Conservation (phyloP, 2,888 invertebrate genomes). For the Apomyelois bistriatella region DNA sequence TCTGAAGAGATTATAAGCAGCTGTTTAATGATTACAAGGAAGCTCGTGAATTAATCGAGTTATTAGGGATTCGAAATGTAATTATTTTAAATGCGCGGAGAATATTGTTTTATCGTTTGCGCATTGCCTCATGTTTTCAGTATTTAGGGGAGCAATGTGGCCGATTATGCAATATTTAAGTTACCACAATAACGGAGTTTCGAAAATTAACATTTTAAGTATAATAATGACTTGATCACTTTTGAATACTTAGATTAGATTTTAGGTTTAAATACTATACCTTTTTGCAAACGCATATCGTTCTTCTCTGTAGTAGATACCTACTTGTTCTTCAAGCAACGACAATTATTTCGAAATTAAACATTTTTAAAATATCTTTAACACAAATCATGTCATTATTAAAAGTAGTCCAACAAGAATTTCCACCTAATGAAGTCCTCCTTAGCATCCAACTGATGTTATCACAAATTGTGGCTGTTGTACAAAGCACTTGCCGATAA, state of each 20-base stretch:
- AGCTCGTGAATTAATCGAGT: neutral
- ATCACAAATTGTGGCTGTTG: neutral
- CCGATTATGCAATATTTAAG: neutral
- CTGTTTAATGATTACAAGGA: constrained; percentile 9
- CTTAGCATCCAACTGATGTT: neutral
- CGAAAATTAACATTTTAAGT: too few relatives aligned
- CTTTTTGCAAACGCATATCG: too few relatives aligned
- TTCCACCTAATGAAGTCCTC: constrained; percentile 8
- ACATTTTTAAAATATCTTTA: too few relatives aligned
- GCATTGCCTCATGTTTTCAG: neutral
- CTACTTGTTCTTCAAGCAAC: too few relatives aligned
- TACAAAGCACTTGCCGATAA: constrained; percentile 15
- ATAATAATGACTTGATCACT: too few relatives aligned
- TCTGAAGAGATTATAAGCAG: constrained; percentile 8
- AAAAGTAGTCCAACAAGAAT: neutral
- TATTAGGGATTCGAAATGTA: constrained; percentile 5
- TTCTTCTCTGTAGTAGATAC: too few relatives aligned
- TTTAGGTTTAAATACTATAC: too few relatives aligned
- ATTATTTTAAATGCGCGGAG: constrained; percentile 15
- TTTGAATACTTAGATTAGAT: too few relatives aligned
- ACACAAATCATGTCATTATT: neutral
- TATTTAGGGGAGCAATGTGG: neutral
- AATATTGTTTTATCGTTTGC: constrained; percentile 24
- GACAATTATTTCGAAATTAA: too few relatives aligned
- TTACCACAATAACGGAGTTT: too few relatives aligned